Evolutionary conservation across 2,888 invertebrate species (phyloP), one percentile per base, ranked within the genome.

Genomic region (Mythimna pallens): DNA sequence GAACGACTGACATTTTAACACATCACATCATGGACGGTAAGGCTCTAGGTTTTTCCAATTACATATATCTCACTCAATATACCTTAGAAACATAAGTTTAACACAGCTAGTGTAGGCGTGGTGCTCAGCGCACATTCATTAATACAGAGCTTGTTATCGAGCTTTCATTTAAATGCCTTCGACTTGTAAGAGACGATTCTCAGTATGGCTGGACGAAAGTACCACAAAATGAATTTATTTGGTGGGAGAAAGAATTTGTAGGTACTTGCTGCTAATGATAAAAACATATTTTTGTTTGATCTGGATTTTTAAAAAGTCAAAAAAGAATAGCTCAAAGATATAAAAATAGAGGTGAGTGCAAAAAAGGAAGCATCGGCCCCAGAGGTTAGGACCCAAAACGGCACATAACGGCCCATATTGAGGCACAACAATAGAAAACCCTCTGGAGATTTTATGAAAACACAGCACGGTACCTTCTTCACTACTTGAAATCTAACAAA

Each of bases 161-260:
- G 90, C 91, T 91, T 94, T 93, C 93, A 93, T 94, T 95, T 94
- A 94, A 95, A 95, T 95, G 92, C 94, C 93, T 92, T 91, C 90
- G 92, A 87, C 93, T 91, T 94, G 94, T 93, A 91, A 90, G 87
- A 85, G 88, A 90, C 83, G 88, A 76, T 55, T 12, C 25, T 47
- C 22, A 57, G 91, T 80, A 86, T 73, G 83, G 89, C 20, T 5
- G 59, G n/a, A 54, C 55, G 90, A 87, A 93, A 94, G 90, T 93
- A 82, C 82, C 5, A 17, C 25, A 17, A 63, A 25, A 5, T 9
- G 20, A 9, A 25, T 43, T 30, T 3, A 25, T 47, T 22, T 43
- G 40, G 3, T 17, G 22, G 5, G n/a, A 36, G 14, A 47, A 40
- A 40, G 0, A 40, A 40, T 12, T 40, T 40, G 12, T 40, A 40